Base-by-base conservation (phyloP, 53 echinoderm and acorn worm genomes). In the Patiria pectinifera region DNA sequence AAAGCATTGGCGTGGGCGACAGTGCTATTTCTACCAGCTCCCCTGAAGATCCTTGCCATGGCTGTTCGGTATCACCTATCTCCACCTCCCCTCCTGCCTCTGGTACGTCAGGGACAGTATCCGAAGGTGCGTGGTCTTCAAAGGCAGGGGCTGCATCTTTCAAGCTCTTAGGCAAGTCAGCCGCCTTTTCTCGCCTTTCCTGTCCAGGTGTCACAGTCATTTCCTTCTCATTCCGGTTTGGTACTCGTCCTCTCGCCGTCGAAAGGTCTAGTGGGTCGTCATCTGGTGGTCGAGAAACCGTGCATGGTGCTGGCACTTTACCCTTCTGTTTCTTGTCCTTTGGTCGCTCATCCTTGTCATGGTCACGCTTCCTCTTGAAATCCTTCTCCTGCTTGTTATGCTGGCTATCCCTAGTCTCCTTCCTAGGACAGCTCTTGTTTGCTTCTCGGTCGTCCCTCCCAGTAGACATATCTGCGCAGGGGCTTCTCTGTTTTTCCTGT, bases 251-350 rank as follows among this genome's bases (percentile, higher is more conserved):
- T 14, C 22, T 4, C 0, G 35, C 2, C 1, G 18, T 14, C 1
- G 84, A 61, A 25, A 87, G 58, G 16, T 58, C 87, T 4, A 87
- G 4, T 11, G 75, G 76, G 15, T 5, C 59, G 13, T 87, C 86
- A 4, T 86, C 60, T 0, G 87, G 87, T 13, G 87, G 61, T 14
- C 59, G 7, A 0, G 76, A 76, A 0, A 76, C 59, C n/a, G 87
- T 59, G 60, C 77, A n/a, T 2, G 75, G n/a, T 45, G 16, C 60
- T 22, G 43, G 76, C 6, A 26, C 49, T 60, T 76, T 76, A 6
- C 48, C 76, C 44, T 59, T 58, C 14, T 12, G 19, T 6, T 21
- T 49, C 60, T 84, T 61, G 60, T 0, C 21, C 23, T 70, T 19
- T 1, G 18, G 44, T 19, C 3, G 61, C n/a, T 45, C 47, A 43